Evolutionary conservation across 2,888 invertebrate genomes (phyloP), one percentile per base, ranked within the genome.

Genomic region (Caenorhabditis sulstoni): DNA sequence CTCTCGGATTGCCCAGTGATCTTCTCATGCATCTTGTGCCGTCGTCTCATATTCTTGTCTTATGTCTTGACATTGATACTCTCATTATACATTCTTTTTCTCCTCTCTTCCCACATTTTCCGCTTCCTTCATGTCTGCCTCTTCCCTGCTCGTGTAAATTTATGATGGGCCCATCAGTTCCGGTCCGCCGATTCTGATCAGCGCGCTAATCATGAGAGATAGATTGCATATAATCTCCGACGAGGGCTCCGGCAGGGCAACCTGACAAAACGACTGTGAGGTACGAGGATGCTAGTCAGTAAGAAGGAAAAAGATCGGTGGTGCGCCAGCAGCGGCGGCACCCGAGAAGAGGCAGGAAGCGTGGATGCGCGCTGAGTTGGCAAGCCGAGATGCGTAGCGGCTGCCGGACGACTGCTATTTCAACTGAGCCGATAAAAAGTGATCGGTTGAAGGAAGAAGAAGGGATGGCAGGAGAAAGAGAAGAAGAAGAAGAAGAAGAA

Each of bases 361-460:
- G 67, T 76, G 66, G 59, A 57, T 74, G 29, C 29, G 29, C 29
- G 29, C 29, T 29, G 29, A 29, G 29, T 29, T 29, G 66, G 74
- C 65, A 61, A 73, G 47, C 52, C 45, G 50, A 57, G 65, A 58
- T 73, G 64, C 65, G 55, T 76, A 76, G 74, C 74, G 74, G 74
- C 74, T 74, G 66, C 74, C 55, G 66, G 66, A 66, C 66, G 66
- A 66, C 74, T 74, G 74, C 66, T 74, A 74, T 74, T 74, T 66
- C 74, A 74, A 74, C 74, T 66, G 66, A 66, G 74, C 64, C 76
- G 76, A 76, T 76, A 76, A 76, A 76, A 76, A 76, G 76, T 76
- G 76, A 76, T 76, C 76, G 76, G 68, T 45, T 61, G 74, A 74
- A 74, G 61, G 70, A 68, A 68, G 59, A 71, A 59, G 59, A 66